Evolutionary conservation across 2,113 vertebrate genomes (phyloP), one percentile per base, ranked within the genome.

Genomic region (Formicarius rufipectus): DNA sequence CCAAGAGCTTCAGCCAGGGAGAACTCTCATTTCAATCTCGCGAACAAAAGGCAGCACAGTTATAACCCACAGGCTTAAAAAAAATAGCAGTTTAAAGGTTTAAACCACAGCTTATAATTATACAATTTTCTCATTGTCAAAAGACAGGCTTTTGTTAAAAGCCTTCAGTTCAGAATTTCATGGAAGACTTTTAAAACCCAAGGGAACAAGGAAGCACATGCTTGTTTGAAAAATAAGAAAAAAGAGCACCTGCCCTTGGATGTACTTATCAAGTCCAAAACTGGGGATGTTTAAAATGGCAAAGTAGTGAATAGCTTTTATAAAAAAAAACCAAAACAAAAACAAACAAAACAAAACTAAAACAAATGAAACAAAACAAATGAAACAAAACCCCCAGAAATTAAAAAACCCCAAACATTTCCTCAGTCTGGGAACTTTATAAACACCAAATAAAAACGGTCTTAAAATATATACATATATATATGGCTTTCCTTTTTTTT

Each of bases 381-480:
- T 12, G 8, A 14, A 56, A 58, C 24, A 60, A 60, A 60, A 25
- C 58, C 58, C 31, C 12, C 60, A 40, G 27, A 63, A 40, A 63
- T 40, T 30, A 40, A 53, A 60, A 21, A 3, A 22, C 35, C 25
- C 9, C 23, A 68, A 88, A 67, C 17, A 20, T 75, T 63, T 60
- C 49, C 71, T 95, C 59, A 8, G 20, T 37, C 60, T 81, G 72
- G 90, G 62, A 94, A 75, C 60, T 56, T 77, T 24, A 73, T 93
- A 47, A 83, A 85, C 77, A 33, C 53, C 68, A 88, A 92, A 88
- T 47, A 93, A 95, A 96, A 95, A 88, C 0, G 49, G 56, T 84
- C 85, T 87, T 93, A 94, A 95, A 95, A 93, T 97, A 96, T 97
- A 91, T 96, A 96, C 85, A 95, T 88, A 95, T 95, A 90, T 91